Evolutionary conservation across 2,113 vertebrate species (phyloP), one percentile per base, ranked within the genome.

Genomic region (Symphodus melops): DNA sequence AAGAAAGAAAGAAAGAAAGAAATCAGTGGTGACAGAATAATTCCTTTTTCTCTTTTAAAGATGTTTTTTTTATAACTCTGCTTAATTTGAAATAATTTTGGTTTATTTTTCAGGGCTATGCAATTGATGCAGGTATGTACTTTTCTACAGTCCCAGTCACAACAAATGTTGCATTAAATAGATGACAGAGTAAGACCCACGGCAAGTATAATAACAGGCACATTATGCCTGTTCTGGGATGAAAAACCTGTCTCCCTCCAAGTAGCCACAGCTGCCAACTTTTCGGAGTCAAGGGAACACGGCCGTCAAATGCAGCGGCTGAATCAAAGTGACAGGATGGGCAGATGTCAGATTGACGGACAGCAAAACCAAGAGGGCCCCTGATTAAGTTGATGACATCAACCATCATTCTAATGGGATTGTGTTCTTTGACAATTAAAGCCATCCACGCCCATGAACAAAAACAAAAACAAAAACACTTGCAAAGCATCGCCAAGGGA

Each of bases 341-440:
- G 28, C 71, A 61, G 79, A 78, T 69, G 79, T 77, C 79, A 69
- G 49, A 55, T 28, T 79, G 80, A 87, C 56, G 25, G 77, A 81
- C 62, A 59, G 73, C 71, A 59, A 75, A 73, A 73, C 61, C 37
- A 62, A 51, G 49, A 11, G 4, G 39, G 48, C 36, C 61, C 25
- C 51, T 82, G 77, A 85, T 87, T 77, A 79, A 83, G 71, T 85
- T 81, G 79, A 85, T 81, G 77, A 85, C 82, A 81, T 72, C 73
- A 60, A 82, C 68, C 82, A 74, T 87, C 77, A 83, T 72, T 85
- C 74, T 76, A 59, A 81, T 75, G 55, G 46, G 61, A 82, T 20
- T 58, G 64, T 46, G 54, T 39, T 64, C 39, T 44, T 25, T 75
- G 77, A 79, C 79, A 79, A 41, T 9, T 28, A 41, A 56, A 16